Evolutionary conservation across 2,888 invertebrate genomes (phyloP), one percentile per base, ranked within the genome.

Genomic region (Bimastos eiseni): DNA sequence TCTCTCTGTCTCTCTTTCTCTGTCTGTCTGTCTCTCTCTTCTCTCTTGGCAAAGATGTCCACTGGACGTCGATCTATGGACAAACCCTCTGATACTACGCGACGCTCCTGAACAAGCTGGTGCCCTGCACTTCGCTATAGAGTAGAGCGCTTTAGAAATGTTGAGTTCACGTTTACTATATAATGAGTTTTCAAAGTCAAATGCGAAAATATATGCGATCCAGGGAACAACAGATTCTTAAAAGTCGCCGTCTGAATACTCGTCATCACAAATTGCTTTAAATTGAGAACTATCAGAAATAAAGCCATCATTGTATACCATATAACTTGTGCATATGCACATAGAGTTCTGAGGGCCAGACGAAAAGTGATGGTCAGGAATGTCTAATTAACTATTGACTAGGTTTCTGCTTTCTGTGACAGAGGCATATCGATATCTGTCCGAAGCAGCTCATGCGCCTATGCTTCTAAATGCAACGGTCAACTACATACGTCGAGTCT

Each of bases 391-490:
- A 30, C n/a, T 70, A n/a, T n/a, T n/a, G n/a, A n/a, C n/a, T n/a
- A n/a, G n/a, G 30, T 70, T 30, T n/a, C 8, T n/a, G 70, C 70
- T 70, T 70, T 70, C n/a, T 70, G 70, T 70, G 70, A 8, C n/a
- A 70, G 70, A 70, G 70, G n/a, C 70, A 70, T 94, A 93, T 91
- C 94, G 94, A 90, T 90, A 92, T 89, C 92, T 94, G 21, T 93
- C 94, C 15, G 94, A 94, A 91, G 94, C 94, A 91, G 94, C 94
- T 19, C 95, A 95, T 91, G 94, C 94, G 94, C 93, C 93, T 0
- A 93, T 93, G 24, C 94, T 94, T 92, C 90, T 94, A 41, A 94
- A 94, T 91, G 94, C 93, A 21, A 93, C 93, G 19, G 93, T 94
- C 83, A 93, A 94, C 92, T 94, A 94, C 93, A 94, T 94, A 91